phyloP scores from a whole-genome alignment of 1,140 invertebrate species.

The Plutomurus gul region DNA sequence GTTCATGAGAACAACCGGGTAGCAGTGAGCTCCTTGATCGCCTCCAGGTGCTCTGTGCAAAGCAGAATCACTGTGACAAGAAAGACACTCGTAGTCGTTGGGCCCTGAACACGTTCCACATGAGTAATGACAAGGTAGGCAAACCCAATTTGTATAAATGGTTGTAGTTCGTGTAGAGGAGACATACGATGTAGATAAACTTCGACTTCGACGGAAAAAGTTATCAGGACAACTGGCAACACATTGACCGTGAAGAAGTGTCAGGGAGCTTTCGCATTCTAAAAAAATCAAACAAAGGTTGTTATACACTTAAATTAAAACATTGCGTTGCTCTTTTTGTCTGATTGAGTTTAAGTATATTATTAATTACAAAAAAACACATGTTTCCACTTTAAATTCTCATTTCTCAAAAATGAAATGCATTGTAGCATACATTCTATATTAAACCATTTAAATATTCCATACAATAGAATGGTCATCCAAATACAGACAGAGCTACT shows the following conservation, averaged over 20 bases:
- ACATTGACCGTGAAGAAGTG: conserved; percentile 58
- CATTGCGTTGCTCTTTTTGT: too few species aligned
- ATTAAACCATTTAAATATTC: neutral
- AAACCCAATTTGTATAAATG: conserved; percentile 49
- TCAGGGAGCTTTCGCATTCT: conserved; percentile 59
- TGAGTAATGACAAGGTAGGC: conserved; percentile 64
- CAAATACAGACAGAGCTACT: neutral
- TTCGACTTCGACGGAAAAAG: conserved; percentile 40
- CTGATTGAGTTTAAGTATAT: too few species aligned
- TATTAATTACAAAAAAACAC: too few species aligned
- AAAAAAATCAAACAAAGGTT: conserved; percentile 54
- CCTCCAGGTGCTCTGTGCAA: conserved; percentile 48
- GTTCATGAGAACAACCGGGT: conserved; percentile 42
- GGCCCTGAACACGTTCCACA: conserved; percentile 64
- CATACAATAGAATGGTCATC: conserved; percentile 7
- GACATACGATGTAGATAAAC: neutral
- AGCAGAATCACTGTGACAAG: conserved; percentile 62
- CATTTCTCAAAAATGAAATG: too few species aligned
- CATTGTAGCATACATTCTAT: neutral
- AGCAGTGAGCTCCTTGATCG: conserved; percentile 40
- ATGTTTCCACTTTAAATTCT: too few species aligned
- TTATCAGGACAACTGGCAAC: conserved; percentile 59
- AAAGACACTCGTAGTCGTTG: conserved; percentile 63
- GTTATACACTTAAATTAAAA: too few species aligned
- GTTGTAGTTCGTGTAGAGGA: neutral